Evolutionary conservation across 2,888 invertebrate species (phyloP).

Genomic region (Mystacides longicornis): DNA sequence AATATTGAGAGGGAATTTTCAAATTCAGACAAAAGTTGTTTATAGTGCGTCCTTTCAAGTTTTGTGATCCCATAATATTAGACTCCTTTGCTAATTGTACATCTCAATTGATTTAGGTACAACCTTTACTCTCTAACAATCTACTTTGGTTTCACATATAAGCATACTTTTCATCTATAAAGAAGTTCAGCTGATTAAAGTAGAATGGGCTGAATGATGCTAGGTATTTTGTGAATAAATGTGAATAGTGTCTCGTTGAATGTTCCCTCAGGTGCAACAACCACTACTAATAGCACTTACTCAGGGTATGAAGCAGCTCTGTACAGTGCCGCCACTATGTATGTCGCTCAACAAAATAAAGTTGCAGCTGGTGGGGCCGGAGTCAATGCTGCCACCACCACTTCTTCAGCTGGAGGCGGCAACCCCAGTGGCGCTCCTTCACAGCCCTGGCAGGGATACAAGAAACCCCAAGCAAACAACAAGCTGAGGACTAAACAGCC

Average conservation of each 20-base stretch:
- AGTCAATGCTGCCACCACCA: not conserved
- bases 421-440: not conserved
- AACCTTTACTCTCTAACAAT: too few relatives aligned
- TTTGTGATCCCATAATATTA: too few relatives aligned
- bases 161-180: too few relatives aligned
- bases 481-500: slow-evolving; percentile 68
- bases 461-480: slow-evolving; percentile 47
- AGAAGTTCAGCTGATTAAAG: too few relatives aligned
- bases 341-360: slow-evolving; percentile 75
- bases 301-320: slow-evolving; percentile 91
- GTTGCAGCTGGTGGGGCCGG: slow-evolving; percentile 33
- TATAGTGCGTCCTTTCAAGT: too few relatives aligned
- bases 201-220: too few relatives aligned
- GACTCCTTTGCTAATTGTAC: too few relatives aligned
- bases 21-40: too few relatives aligned
- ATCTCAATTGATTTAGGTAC: too few relatives aligned
- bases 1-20: too few relatives aligned
- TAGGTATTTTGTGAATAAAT: too few relatives aligned
- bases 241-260: not conserved
- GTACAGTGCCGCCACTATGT: slow-evolving; percentile 92
- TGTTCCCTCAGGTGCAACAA: slow-evolving; percentile 39
- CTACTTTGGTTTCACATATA: too few relatives aligned
- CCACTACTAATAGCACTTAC: slow-evolving; percentile 62
- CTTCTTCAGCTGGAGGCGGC: not conserved
- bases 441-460: slow-evolving; percentile 51